Evolutionary conservation across 2,113 vertebrate species (phyloP).

Genomic region (Brachypteracias leptosomus): DNA sequence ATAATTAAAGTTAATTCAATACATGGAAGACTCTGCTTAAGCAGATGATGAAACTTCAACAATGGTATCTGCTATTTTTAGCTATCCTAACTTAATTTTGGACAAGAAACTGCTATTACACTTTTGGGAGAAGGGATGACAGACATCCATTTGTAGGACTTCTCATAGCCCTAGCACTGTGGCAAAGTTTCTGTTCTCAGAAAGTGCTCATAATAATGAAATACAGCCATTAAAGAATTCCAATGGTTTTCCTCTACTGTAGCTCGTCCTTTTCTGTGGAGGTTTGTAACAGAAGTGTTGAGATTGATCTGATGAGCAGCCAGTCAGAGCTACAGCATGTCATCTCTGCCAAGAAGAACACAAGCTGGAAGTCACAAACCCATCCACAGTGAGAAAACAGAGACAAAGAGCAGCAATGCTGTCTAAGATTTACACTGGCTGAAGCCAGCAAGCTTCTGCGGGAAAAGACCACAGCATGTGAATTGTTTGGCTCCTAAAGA

Average conservation of each 20-base stretch:
- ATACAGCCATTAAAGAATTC: background rate
- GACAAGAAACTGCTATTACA: background rate
- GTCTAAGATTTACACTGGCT: too few relatives aligned
- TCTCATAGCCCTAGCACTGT: background rate
- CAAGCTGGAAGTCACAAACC: background rate
- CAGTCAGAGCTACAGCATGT: background rate
- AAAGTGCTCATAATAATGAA: background rate
- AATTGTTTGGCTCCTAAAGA: background rate
- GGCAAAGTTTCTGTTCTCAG: background rate
- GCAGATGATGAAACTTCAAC: background rate
- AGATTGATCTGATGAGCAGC: background rate
- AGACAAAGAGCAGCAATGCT: background rate
- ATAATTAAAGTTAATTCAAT: background rate
- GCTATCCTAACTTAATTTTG: background rate
- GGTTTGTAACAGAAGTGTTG: too few relatives aligned
- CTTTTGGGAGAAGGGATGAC: background rate
- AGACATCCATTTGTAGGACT: background rate
- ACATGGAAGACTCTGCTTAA: background rate
- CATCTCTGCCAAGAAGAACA: background rate
- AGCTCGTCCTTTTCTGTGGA: background rate
- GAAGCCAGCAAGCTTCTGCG: background rate
- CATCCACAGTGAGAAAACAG: rapidly evolving
- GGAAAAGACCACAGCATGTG: background rate
- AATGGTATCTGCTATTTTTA: background rate
- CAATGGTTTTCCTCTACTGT: background rate